Percentiles rank a stretch among this genome's conserved stretches.
Conservation (phyloP, 2,888 invertebrate genomes). For the Drosophila prostipennis region DNA sequence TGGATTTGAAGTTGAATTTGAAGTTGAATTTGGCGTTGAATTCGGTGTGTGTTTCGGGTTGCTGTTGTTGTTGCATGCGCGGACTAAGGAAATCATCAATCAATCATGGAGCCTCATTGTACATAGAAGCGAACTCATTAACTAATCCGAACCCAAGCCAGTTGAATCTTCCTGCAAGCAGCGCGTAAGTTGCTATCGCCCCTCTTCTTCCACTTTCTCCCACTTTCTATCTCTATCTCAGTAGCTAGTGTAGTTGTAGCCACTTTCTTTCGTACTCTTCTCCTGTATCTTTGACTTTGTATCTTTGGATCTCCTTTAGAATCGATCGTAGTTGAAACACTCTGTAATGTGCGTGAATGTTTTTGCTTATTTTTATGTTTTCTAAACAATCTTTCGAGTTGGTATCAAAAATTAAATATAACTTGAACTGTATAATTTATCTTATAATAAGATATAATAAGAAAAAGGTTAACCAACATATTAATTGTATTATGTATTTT, state of each 20-base stretch:
- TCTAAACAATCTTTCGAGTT: too few species aligned
- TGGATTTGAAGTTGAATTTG: constrained; percentile 18
- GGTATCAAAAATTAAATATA: too few species aligned
- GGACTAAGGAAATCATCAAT: constrained; percentile 28
- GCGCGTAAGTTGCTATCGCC: constrained; percentile 57
- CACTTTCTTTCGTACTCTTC: constrained; percentile 13
- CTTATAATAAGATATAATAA: too few species aligned
- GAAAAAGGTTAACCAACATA: too few species aligned
- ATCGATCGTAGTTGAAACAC: constrained; percentile 15
- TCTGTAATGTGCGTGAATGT: neutral
- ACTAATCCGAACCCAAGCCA: constrained; percentile 38
- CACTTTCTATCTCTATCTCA: constrained; percentile 6
- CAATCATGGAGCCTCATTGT: constrained; percentile 61
- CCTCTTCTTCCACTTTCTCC: constrained; percentile 5
- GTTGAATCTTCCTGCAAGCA: constrained; percentile 40
- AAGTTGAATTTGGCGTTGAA: constrained; percentile 1
- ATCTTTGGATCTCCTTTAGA: constrained; percentile 4
- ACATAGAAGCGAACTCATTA: constrained; percentile 50
- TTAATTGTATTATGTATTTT: too few species aligned
- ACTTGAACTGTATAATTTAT: too few species aligned
- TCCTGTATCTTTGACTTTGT: constrained; percentile 26
- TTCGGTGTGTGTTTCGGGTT: constrained; percentile 24
- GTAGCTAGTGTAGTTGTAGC: constrained; percentile 41
- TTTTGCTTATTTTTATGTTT: neutral
- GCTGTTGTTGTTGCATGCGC: constrained; percentile 31